phyloP scores from a whole-genome alignment of 2,113 vertebrate genomes.

The Varanus salvator region DNA sequence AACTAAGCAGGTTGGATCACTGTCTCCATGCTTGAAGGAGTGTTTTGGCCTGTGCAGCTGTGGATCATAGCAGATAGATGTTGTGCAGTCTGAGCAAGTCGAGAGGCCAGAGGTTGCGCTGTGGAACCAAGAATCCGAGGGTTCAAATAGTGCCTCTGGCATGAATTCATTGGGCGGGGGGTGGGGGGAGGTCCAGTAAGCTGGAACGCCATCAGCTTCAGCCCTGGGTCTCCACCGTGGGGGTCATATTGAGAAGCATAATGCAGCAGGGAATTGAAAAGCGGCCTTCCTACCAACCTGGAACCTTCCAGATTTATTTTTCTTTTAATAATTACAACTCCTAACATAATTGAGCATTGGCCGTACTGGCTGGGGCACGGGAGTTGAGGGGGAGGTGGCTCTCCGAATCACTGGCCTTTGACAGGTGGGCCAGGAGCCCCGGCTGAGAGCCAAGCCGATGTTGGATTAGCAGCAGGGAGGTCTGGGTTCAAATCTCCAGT shows the following conservation, averaged over 20 bases:
- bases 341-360: no score
- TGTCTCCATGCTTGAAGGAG: not conserved
- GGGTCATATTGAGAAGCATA: no score
- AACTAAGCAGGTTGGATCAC: not conserved
- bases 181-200: not conserved
- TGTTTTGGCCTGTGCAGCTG: no score
- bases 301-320: no score
- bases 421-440: not conserved
- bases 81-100: not conserved
- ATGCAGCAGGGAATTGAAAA: not conserved
- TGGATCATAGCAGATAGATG: not conserved
- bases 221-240: no score
- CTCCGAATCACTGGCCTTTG: not conserved
- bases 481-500: no score
- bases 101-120: no score
- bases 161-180: not conserved
- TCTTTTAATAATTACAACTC: no score
- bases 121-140: not conserved
- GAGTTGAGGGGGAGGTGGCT: not conserved
- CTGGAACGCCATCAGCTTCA: not conserved
- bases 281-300: no score
- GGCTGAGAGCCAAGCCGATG: not conserved
- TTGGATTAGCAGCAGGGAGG: no score
- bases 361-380: no score
- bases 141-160: not conserved